Evolutionary conservation across 2,888 invertebrate genomes (phyloP).

Genomic region (Oligia latruncula): DNA sequence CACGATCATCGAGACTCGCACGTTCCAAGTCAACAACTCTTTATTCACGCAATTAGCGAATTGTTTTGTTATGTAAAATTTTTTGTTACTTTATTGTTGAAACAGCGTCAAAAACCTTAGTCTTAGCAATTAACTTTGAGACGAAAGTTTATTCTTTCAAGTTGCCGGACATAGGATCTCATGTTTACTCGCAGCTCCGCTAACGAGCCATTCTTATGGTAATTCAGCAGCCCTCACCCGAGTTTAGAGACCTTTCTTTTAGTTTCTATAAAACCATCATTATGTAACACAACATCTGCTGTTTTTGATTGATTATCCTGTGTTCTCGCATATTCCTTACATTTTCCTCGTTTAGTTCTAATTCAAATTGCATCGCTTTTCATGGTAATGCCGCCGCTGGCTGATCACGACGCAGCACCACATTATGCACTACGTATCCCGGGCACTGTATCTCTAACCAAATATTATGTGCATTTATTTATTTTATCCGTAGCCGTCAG

Average conservation of each 20-base stretch:
- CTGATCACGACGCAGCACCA: slow-evolving; percentile 72
- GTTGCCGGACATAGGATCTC: slow-evolving; percentile 62
- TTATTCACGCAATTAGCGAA: slow-evolving; percentile 62
- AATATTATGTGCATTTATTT: slow-evolving; percentile 89
- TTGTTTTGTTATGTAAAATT: slow-evolving; percentile 47
- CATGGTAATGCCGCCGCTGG: slow-evolving; percentile 81
- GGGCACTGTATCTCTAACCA: slow-evolving; percentile 81
- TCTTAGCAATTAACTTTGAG: slow-evolving; percentile 76
- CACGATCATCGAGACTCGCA: slow-evolving; percentile 60
- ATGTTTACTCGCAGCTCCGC: slow-evolving; percentile 70
- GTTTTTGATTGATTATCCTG: slow-evolving; percentile 73
- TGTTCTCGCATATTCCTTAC: slow-evolving; percentile 63
- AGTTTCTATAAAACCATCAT: slow-evolving; percentile 69
- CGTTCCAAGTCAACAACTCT: slow-evolving; percentile 59
- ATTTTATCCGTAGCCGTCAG: slow-evolving; percentile 76
- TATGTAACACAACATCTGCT: slow-evolving; percentile 55
- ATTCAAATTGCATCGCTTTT: slow-evolving; percentile 80
- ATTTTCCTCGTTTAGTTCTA: slow-evolving; percentile 70
- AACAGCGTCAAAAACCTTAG: slow-evolving; percentile 49
- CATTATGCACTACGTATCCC: slow-evolving; percentile 77
- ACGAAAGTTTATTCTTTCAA: slow-evolving; percentile 75
- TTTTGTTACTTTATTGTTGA: slow-evolving; percentile 47
- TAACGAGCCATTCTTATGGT: slow-evolving; percentile 82
- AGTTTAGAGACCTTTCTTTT: slow-evolving; percentile 75
- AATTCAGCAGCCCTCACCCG: slow-evolving; percentile 72